These are phyloP conservation scores for Zosterops hypoxanthus DNA, from an alignment of 2,113 vertebrate genomes.

Conservation along the genomic window DNA sequence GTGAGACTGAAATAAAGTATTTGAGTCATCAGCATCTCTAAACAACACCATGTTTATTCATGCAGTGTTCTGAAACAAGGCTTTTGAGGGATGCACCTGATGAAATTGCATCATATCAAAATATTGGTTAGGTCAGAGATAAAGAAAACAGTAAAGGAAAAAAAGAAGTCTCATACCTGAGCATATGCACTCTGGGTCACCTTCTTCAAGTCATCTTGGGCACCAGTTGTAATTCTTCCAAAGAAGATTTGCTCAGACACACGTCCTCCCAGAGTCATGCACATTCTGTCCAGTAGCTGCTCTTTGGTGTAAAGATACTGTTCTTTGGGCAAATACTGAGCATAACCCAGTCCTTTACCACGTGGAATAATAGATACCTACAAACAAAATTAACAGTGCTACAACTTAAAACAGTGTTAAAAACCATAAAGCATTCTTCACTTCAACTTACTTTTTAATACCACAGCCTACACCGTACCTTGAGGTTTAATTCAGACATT, in stretches of 20 bases:
- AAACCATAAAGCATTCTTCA: neutral
- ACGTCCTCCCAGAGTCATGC: constrained; percentile 94
- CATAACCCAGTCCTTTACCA: constrained; percentile 94
- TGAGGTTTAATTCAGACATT: constrained; percentile 5
- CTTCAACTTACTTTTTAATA: neutral
- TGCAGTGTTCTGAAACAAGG: neutral
- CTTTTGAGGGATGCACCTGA: neutral
- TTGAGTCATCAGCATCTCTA: neutral
- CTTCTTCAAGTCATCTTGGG: constrained; percentile 94
- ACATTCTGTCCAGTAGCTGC: constrained; percentile 98
- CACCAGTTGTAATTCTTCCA: constrained; percentile 91
- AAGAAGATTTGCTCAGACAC: constrained; percentile 97
- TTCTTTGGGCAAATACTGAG: constrained; percentile 95
- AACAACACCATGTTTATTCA: neutral
- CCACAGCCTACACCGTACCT: neutral
- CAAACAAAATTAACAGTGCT: neutral
- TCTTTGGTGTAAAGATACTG: constrained; percentile 95
- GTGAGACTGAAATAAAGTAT: neutral
- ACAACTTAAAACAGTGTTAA: neutral
- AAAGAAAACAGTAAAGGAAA: neutral
- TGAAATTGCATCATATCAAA: neutral
- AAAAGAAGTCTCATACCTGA: constrained; percentile 77
- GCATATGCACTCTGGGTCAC: constrained; percentile 97
- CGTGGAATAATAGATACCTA: constrained; percentile 98
- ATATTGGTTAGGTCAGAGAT: neutral